Evolutionary conservation across 2,113 vertebrate species (phyloP).

Genomic region (Gavia stellata): DNA sequence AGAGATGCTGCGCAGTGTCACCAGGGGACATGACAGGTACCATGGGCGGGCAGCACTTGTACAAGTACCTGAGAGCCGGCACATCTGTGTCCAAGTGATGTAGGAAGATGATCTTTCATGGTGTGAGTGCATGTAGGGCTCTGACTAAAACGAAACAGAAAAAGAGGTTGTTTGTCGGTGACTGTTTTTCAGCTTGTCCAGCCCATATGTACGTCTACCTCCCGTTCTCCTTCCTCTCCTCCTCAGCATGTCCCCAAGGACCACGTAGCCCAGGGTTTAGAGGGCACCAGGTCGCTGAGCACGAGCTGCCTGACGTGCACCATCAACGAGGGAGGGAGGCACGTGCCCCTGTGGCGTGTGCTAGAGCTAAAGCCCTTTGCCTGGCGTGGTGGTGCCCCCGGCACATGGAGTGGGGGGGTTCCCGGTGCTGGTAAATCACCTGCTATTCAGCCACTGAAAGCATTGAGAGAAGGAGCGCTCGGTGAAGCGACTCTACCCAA

Average conservation of each 20-base stretch:
- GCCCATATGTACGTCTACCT: background rate
- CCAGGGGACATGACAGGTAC: no score
- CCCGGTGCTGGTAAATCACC: background rate
- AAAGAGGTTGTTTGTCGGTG: background rate
- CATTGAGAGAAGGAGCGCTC: background rate
- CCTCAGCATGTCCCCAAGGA: background rate
- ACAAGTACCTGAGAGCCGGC: background rate
- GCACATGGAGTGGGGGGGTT: fast-evolving
- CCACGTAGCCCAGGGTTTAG: background rate
- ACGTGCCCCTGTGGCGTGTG: background rate
- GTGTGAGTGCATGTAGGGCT: background rate
- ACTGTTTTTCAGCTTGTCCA: background rate
- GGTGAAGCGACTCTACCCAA: background rate
- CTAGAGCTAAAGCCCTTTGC: background rate
- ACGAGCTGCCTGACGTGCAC: background rate
- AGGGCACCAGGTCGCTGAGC: background rate
- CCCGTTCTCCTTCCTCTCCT: background rate
- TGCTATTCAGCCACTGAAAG: no score
- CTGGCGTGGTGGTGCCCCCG: background rate
- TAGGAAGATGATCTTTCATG: background rate
- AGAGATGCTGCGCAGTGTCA: background rate
- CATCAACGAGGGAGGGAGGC: background rate
- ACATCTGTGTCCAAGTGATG: background rate
- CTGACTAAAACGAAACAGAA: background rate
- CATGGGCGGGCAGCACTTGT: background rate